Evolutionary conservation across 1,140 invertebrate species (phyloP), one percentile per base, ranked within the genome.

Genomic region (Popillia japonica): DNA sequence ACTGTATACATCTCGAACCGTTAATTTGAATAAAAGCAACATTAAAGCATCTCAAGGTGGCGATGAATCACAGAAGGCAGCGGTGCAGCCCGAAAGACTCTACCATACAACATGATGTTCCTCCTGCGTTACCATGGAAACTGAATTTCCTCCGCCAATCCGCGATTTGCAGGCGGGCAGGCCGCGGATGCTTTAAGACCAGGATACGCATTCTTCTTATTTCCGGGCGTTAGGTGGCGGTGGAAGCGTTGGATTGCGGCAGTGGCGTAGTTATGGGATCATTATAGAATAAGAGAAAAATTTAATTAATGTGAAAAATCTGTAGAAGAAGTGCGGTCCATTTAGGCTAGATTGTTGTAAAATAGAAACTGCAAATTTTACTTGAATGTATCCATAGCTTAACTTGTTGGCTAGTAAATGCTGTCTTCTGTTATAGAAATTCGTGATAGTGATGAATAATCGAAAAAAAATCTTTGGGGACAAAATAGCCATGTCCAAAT

Each of bases 21-120:
- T 86, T 86, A 86, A 86, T 86, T 86, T 86, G 85, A 86, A 86
- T 86, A 86, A 86, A 86, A 84, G 84, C 84, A 86, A 86, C 85
- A 85, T 86, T 86, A 86, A 85, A 85, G 83, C 84, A 84, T 86
- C 85, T 86, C 85, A 85, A 86, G 85, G 85, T 86, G 85, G 84
- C 84, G 79, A 85, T 86, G 85, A 85, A 86, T 86, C 85, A 85
- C 76, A 79, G 48, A 55, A 34, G 27, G 27, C 48, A 22, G 76
- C 79, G 81, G 77, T 83, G 81, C 80, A 81, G 81, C 80, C 61
- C 81, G 82, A 79, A 81, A 81, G 76, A 78, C 78, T 81, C 27
- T 34, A 34, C 27, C 27, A 34, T 34, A 77, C 82, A 82, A 81
- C 79, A 78, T 82, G 27, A 34, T 34, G 79, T 84, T 82, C 83